Conservation (phyloP, 2,888 invertebrate genomes). For the Drosophila falleni region DNA sequence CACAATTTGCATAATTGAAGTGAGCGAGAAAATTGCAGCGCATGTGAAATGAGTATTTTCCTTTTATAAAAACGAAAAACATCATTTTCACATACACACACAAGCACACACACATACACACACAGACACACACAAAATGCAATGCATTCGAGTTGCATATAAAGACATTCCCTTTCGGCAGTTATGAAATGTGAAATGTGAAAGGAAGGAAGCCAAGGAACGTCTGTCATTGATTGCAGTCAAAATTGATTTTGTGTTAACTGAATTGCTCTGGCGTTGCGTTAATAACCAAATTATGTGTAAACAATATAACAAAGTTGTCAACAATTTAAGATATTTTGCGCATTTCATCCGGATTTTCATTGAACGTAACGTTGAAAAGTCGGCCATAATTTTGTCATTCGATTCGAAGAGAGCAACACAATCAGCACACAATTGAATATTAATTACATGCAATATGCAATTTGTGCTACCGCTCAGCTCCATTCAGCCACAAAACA, state of each 20-base stretch:
- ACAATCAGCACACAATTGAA: constrained; percentile 27
- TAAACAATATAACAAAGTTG: constrained; percentile 42
- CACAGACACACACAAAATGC: constrained; percentile 25
- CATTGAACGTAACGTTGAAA: constrained; percentile 11
- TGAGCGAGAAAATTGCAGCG: constrained; percentile 75
- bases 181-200: constrained; percentile 43
- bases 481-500: constrained; percentile 26
- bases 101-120: neutral
- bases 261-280: constrained; percentile 42
- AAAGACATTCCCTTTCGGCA: constrained; percentile 49
- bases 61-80: constrained; percentile 55
- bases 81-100: constrained; percentile 42
- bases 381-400: constrained; percentile 24
- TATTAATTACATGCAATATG: constrained; percentile 51
- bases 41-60: constrained; percentile 74
- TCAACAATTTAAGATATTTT: constrained; percentile 8
- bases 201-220: constrained; percentile 23
- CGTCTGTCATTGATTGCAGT: constrained; percentile 64
- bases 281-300: constrained; percentile 66
- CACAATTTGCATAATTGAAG: constrained; percentile 79
- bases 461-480: constrained; percentile 26
- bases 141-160: constrained; percentile 38
- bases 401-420: neutral
- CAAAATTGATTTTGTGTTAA: constrained; percentile 67
- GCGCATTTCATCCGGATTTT: neutral